Evolutionary conservation across 2,888 invertebrate genomes (phyloP), one percentile per base, ranked within the genome.

Genomic region (Ceratothoa steindachneri): DNA sequence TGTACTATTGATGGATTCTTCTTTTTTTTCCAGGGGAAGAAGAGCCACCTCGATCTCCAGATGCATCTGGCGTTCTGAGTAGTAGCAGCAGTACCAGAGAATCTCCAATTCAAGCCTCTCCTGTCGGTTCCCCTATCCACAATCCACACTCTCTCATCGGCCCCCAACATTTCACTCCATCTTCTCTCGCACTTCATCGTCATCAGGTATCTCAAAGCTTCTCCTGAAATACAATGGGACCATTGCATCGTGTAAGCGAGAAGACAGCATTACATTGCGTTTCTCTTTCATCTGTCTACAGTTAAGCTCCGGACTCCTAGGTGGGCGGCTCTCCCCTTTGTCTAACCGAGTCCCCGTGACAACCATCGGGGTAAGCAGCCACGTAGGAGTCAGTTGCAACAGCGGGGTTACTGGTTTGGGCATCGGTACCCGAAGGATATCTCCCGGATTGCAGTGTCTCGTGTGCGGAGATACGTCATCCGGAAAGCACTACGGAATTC

Each of bases 381-480:
- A 60, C 9, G 60, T 60, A 12, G 60, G 60, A 60, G 60, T 60
- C 2, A 60, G 60, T 24, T 60, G 73, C 31, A 66, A 64, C 64
- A 67, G 71, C 19, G 76, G 75, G 9, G 65, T 67, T 30, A 75
- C 67, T 65, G 73, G 55, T 31, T 55, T 55, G 31, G 75, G 76
- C 52, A 77, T 68, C 27, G 53, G 74, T 27, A 69, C 67, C 55
- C 77, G 81, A 71, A 77, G 82, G 22, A 80, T 81, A 7, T 84
- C 84, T 0, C 84, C 91, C 0, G 95, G 96, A 0, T 87, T 97
- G 71, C 91, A 92, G 74, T 98, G 97, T 85, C 93, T 97, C 71
- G 97, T 98, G 0, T 97, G 97, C 83, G 97, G 97, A 0, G 97
- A 97, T 85, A 96, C 96, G 4, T 95, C 95, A 81, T 95, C 95